These are phyloP conservation scores for Enteromius thamalakanensis DNA, from an alignment of 2,797 vertebrate genomes.

Conservation along the genomic window DNA sequence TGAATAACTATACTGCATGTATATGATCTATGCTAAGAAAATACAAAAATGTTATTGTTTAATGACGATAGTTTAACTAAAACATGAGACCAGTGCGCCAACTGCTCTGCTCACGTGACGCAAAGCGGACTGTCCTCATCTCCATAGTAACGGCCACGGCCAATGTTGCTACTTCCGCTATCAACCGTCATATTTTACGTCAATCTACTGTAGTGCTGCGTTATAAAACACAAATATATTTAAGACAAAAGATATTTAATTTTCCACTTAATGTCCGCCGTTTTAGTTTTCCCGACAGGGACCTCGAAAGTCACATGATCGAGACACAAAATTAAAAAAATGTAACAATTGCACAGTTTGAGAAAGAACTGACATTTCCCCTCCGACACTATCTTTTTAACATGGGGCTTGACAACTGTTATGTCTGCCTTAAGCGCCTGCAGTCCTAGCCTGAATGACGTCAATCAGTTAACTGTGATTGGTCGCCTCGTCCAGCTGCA, in stretches of 20 bases:
- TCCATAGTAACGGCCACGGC: neutral
- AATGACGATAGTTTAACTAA: neutral
- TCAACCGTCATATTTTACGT: neutral
- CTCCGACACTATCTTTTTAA: no score
- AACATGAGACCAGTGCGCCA: neutral
- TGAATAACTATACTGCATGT: neutral
- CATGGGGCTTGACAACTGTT: no score
- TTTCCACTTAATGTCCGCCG: neutral
- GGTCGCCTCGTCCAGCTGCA: no score
- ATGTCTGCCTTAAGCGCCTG: no score
- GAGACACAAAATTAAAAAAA: neutral
- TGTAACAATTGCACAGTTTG: no score
- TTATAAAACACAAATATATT: slow-evolving; percentile 1
- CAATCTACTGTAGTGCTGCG: neutral
- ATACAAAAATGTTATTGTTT: neutral
- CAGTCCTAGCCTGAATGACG: no score
- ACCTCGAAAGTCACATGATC: neutral
- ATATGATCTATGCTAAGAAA: neutral
- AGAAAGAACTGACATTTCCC: no score
- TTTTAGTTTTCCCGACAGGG: neutral
- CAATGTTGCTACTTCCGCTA: neutral
- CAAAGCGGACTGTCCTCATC: slow-evolving; percentile 2
- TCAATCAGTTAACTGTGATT: no score
- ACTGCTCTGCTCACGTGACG: neutral
- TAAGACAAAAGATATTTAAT: slow-evolving; percentile 4